A percentile compares a stretch with the other conserved stretches of the same genome.
phyloP scores from a whole-genome alignment of 2,113 vertebrate species.

The Antechinus flavipes region DNA sequence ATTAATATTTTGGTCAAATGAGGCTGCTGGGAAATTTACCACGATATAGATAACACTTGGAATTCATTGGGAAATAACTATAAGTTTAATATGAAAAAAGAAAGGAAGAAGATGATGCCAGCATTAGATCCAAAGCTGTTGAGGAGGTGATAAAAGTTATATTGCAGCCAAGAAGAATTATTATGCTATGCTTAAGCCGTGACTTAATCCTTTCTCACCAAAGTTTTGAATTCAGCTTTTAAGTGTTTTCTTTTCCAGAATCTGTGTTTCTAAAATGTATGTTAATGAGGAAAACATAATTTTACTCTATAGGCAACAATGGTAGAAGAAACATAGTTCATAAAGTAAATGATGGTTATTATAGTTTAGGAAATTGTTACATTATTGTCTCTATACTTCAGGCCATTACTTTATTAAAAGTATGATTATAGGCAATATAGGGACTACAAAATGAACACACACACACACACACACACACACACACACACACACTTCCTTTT shows the following conservation, averaged over 20 bases:
- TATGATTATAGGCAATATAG: not conserved
- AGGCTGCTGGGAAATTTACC: not conserved
- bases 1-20: not conserved
- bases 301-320: slow-evolving; percentile 14
- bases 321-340: slow-evolving; percentile 38
- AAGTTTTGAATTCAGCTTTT: not conserved
- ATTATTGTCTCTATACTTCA: not conserved
- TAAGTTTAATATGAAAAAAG: not conserved
- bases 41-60: not conserved
- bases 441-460: not conserved
- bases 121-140: not conserved
- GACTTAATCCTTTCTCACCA: not conserved
- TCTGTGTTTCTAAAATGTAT: slow-evolving; percentile 12
- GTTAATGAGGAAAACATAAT: not conserved
- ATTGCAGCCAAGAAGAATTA: not conserved
- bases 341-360: slow-evolving; percentile 2
- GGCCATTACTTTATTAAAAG: not conserved
- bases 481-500: slow-evolving; percentile 24
- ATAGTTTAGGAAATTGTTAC: not conserved
- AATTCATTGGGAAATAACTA: not conserved
- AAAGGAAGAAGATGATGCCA: not conserved
- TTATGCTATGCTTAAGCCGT: not conserved
- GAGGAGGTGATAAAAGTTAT: not conserved
- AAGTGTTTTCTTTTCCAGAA: not conserved
- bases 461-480: not conserved